Conservation (phyloP, 2,797 vertebrate genomes). For the Lacerta agilis region DNA sequence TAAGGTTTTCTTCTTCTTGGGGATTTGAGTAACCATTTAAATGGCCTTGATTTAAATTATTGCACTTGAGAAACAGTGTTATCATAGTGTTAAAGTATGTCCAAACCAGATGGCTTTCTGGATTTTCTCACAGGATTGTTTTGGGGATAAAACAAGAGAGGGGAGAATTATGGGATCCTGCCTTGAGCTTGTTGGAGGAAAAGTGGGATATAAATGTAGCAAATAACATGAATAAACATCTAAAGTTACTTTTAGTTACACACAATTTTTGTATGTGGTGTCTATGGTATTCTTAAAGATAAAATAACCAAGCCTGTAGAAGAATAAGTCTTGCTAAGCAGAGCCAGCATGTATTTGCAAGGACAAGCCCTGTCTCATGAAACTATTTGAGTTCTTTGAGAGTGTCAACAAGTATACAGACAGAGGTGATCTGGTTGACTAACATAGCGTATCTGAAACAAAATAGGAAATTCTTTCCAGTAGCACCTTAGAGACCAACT, state of each 20-base stretch:
- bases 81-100: background rate
- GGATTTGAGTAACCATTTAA: background rate
- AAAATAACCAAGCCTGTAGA: too few relatives aligned
- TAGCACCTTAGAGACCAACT: too few relatives aligned
- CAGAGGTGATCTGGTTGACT: too few relatives aligned
- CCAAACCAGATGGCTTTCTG: background rate
- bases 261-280: background rate
- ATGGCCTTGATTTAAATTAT: background rate
- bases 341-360: background rate
- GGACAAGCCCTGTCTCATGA: background rate
- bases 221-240: constrained; percentile 1
- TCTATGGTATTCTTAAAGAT: too few relatives aligned
- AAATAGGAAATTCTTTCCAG: too few relatives aligned
- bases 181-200: too few relatives aligned
- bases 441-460: too few relatives aligned
- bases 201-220: too few relatives aligned
- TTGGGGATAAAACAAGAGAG: too few relatives aligned
- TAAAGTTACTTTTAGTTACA: background rate
- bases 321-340: background rate
- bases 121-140: background rate
- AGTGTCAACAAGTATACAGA: too few relatives aligned
- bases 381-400: too few relatives aligned
- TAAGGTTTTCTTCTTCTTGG: background rate
- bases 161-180: too few relatives aligned
- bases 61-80: background rate